A percentile compares a stretch with the other conserved stretches of the same genome.
phyloP scores from a whole-genome alignment of 1,140 invertebrate genomes.

The Sycophila sp. region DNA sequence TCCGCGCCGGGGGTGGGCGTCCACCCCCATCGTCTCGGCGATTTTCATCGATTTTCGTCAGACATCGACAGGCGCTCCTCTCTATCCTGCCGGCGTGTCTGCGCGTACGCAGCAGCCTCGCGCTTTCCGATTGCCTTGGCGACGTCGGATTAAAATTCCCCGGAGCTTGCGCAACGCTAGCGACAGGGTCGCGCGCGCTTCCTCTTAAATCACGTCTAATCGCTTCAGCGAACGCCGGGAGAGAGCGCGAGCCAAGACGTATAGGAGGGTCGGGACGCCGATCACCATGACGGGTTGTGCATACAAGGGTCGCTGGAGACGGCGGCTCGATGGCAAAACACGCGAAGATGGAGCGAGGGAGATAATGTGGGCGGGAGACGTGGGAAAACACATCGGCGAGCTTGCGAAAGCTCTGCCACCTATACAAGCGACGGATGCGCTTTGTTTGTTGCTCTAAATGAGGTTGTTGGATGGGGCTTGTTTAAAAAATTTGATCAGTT shows the following conservation, averaged over 20 bases:
- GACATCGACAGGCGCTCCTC: conserved; percentile 22
- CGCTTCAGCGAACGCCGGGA: conserved; percentile 4
- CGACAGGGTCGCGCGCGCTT: not conserved
- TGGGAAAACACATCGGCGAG: not conserved
- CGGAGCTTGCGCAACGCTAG: not conserved
- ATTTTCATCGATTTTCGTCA: conserved; percentile 36
- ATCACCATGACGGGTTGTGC: not conserved
- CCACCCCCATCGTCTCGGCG: not conserved
- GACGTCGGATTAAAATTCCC: conserved; percentile 36
- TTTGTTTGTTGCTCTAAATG: too few relatives aligned
- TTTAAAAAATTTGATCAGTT: too few relatives aligned
- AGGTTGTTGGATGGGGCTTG: too few relatives aligned
- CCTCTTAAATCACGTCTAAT: conserved; percentile 36
- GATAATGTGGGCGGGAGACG: not conserved
- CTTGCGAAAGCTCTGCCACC: too few relatives aligned
- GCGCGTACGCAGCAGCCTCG: not conserved
- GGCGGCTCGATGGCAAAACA: too few relatives aligned
- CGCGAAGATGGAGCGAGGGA: not conserved
- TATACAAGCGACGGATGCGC: too few relatives aligned
- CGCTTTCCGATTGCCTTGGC: conserved; percentile 8
- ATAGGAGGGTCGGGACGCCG: not conserved
- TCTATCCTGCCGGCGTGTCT: not conserved
- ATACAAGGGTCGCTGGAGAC: not conserved
- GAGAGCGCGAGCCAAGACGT: not conserved
- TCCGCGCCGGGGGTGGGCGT: not conserved